A percentile compares a stretch with the other conserved stretches of the same genome.
Evolutionary conservation across 2,888 invertebrate genomes (phyloP).

Genomic region (Formica aserva): DNA sequence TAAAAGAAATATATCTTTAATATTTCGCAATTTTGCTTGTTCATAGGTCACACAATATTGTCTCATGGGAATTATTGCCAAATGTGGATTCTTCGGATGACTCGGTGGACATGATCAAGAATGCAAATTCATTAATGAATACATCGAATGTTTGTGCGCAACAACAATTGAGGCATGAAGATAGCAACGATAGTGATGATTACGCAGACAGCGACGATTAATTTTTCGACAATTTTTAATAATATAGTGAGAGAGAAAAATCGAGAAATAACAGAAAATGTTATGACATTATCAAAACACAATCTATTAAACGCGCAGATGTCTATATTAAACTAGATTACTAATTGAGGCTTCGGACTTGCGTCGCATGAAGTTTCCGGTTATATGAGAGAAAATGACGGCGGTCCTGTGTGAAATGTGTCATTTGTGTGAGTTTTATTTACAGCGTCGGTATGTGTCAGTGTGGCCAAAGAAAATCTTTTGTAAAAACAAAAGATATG

Average conservation of each 20-base stretch:
- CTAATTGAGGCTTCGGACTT: too few relatives aligned
- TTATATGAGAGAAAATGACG: too few relatives aligned
- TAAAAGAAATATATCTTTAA: not conserved
- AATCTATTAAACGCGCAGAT: not conserved
- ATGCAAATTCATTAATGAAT: conserved; percentile 47
- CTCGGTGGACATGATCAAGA: conserved; percentile 71
- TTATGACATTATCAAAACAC: not conserved
- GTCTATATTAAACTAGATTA: too few relatives aligned
- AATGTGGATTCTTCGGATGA: conserved; percentile 88
- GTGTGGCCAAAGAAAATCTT: too few relatives aligned
- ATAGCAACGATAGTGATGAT: conserved; percentile 84
- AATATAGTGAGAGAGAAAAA: not conserved
- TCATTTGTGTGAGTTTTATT: too few relatives aligned
- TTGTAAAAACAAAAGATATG: too few relatives aligned
- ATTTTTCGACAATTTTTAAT: conserved; percentile 35
- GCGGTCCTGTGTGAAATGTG: too few relatives aligned
- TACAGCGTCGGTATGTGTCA: too few relatives aligned
- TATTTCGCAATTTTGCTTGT: conserved; percentile 21
- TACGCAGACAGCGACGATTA: conserved; percentile 84
- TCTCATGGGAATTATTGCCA: conserved; percentile 89
- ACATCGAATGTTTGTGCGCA: conserved; percentile 50
- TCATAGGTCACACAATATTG: conserved; percentile 80
- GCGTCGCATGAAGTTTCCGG: too few relatives aligned
- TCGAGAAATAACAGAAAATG: conserved; percentile 1
- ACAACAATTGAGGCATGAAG: conserved; percentile 79